phyloP scores from a whole-genome alignment of 2,113 vertebrate species.

The Chaenogobius annularis region DNA sequence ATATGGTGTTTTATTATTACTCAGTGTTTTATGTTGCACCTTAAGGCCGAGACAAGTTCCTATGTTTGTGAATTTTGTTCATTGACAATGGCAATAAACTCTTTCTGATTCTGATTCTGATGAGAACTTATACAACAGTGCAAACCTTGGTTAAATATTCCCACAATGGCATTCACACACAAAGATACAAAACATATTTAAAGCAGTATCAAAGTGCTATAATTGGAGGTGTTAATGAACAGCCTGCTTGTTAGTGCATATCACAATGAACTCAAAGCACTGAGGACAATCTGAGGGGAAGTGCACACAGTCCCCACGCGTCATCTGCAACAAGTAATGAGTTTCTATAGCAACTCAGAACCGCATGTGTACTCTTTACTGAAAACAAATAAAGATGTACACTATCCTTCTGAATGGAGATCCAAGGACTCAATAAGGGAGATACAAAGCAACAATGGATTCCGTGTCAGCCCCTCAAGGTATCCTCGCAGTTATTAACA shows the following conservation, averaged over 20 bases:
- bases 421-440: conserved; percentile 15
- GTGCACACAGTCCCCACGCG: conserved; percentile 20
- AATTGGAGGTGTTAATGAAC: conserved; percentile 40
- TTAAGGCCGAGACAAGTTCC: too few species aligned
- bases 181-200: conserved; percentile 6
- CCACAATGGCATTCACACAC: background rate
- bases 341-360: conserved; percentile 49
- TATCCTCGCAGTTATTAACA: background rate
- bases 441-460: background rate
- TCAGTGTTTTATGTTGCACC: too few species aligned
- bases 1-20: too few species aligned
- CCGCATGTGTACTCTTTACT: background rate
- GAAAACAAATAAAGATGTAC: conserved; percentile 2
- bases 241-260: conserved; percentile 35
- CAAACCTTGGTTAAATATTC: background rate
- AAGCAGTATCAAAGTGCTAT: conserved; percentile 7
- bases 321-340: conserved; percentile 19
- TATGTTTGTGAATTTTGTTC: too few species aligned
- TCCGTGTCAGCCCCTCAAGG: background rate
- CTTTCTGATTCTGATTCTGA: too few species aligned
- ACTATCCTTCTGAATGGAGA: conserved; percentile 6
- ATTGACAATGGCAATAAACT: too few species aligned
- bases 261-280: conserved; percentile 29
- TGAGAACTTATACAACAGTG: background rate
- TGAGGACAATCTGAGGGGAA: conserved; percentile 27